Base-by-base conservation (phyloP, 2,888 invertebrate species). In the Nezara viridula region DNA sequence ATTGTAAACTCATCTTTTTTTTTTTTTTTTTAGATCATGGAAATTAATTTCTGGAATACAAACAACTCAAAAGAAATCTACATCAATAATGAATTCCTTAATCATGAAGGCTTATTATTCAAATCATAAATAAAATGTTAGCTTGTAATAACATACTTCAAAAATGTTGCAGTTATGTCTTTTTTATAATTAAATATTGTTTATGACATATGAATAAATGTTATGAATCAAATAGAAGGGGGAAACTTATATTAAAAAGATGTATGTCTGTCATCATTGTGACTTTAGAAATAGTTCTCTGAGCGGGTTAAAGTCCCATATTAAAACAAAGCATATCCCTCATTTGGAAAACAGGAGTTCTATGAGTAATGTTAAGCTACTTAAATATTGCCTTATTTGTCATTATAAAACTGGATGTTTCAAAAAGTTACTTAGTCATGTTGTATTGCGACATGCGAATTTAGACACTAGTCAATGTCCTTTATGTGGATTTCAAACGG, bases 351-450 rank as follows among this genome's bases (percentile, higher is more conserved):
- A 21, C 6, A 73, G 37, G 14, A 37, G 19, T 81, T n/a, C 21
- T 12, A 24, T 81, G 21, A 44, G 24, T n/a, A 81, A 47, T 37
- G 14, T n/a, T n/a, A 44, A 81, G 12, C 5, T n/a, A 40, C 2
- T 47, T n/a, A 44, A 16, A 12, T 3, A n/a, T n/a, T 81, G 81
- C 16, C 44, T n/a, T 44, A 44, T 81, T n/a, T 44, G 44, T 81
- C 12, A 47, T n/a, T 81, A 44, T 81, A 81, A 81, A 81, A 81
- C 81, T n/a, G 81, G 16, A 14, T 44, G 81, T 81, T 81, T 81
- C 16, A 44, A 47, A 44, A 81, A 81, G 24, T 81, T 81, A 47
- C 4, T 81, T 9, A 81, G 81, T 16, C 81, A 81, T 81, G 44
- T 47, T 81, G 16, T n/a, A 7, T 44, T 81, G n/a, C 3, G 16